Percentiles rank a stretch among this genome's conserved stretches.
Conservation (phyloP, 2,113 vertebrate genomes). For the Onychostoma macrolepis region DNA sequence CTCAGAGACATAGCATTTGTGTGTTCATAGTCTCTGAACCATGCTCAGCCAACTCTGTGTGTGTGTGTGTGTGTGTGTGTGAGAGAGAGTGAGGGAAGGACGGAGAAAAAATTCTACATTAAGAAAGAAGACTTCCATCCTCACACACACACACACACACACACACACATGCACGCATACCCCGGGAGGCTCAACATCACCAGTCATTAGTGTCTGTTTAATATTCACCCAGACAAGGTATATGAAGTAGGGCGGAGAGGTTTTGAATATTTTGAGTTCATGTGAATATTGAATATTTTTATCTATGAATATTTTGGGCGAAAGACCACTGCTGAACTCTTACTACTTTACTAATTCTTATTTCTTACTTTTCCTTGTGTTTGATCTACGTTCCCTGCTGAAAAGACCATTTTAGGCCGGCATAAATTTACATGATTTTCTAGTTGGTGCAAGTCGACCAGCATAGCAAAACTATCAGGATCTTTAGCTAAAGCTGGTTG, state of each 20-base stretch:
- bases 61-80: not conserved
- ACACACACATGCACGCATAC: not conserved
- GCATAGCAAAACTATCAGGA: not conserved
- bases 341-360: not conserved
- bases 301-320: slow-evolving; percentile 22
- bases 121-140: not conserved
- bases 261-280: slow-evolving; percentile 36
- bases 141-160: not conserved
- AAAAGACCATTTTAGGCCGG: not conserved
- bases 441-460: not conserved
- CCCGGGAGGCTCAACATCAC: slow-evolving; percentile 21
- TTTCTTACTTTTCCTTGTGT: not conserved
- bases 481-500: not conserved
- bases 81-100: not conserved
- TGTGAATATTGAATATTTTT: slow-evolving; percentile 24
- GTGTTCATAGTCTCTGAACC: slow-evolving; percentile 54
- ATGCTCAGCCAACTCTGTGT: slow-evolving; percentile 44
- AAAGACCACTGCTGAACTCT: not conserved
- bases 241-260: slow-evolving; percentile 9
- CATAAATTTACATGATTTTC: slow-evolving; percentile 21
- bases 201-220: slow-evolving; percentile 36
- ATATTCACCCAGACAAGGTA: slow-evolving; percentile 31
- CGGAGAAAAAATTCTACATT: not conserved
- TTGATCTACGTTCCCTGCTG: not conserved
- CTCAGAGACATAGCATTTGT: slow-evolving; percentile 37